Base-by-base conservation (phyloP, 2,113 vertebrate species). In the Sinocyclocheilus grahami region DNA sequence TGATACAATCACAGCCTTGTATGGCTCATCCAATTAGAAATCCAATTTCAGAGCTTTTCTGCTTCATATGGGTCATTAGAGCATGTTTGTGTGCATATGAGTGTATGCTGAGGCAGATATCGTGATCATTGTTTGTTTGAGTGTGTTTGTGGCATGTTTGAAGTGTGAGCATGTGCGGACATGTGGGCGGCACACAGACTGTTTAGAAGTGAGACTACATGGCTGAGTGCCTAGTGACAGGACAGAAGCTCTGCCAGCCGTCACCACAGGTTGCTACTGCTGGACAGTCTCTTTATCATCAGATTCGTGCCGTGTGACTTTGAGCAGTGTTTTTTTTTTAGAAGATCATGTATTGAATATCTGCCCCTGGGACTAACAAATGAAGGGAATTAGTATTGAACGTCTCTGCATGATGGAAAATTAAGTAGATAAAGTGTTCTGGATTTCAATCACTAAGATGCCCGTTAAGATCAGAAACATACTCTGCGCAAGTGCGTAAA, bases 131-230 rank as follows among this genome's bases (percentile, higher is more conserved):
- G 42, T 39, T 55, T 65, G 53, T 75, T 55, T 72, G 24, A 37
- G 20, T 14, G 20, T 51, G 69, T 48, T 24, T 24, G 58, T 18
- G 65, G 42, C 55, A 1, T 42, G 55, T 87, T 83, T 78, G 42
- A 51, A 67, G 80, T 58, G 24, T 16, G 42, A 65, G 51, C 78
- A 9, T 58, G 84, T 74, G 63, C 1, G 48, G 63, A 65, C 58
- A 24, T 37, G 80, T 88, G 84, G 71, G 84, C 10, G 46, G 48
- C 71, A 42, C 33, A 42, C 79, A 86, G 84, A 72, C 87, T 60
- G 78, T 24, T 55, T 14, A 10, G 71, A 74, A 20, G 20, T 37
- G 84, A 85, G 46, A 51, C 7, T 20, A 55, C 30, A 16, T n/a
- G 14, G 58, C 55, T 39, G 1, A 48, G 58, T 63, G 71, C 37